Percentiles rank a stretch among this genome's conserved stretches.
These are phyloP conservation scores for Nettapus auritus DNA, from an alignment of 2,113 vertebrate genomes.

Conservation along the genomic window DNA sequence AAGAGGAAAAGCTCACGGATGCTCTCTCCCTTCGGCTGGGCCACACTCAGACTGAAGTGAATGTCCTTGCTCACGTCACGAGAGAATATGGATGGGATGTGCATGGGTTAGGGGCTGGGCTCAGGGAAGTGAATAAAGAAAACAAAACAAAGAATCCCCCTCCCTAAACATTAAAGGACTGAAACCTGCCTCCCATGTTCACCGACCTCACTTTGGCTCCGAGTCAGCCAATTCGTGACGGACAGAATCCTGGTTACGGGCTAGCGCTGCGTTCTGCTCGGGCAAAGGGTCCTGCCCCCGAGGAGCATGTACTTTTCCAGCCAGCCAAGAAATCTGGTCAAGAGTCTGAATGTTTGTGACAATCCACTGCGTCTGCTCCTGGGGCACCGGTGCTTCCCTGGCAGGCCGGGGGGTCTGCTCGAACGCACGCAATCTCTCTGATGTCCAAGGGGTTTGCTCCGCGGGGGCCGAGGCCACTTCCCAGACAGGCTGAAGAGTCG, in stretches of 20 bases:
- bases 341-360: constrained; percentile 75
- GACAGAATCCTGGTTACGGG: constrained; percentile 78
- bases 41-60: constrained; percentile 61
- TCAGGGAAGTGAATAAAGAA: constrained; percentile 65
- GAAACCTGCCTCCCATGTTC: constrained; percentile 74
- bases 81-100: constrained; percentile 72
- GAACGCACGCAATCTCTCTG: constrained; percentile 73
- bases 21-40: constrained; percentile 68
- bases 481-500: constrained; percentile 67
- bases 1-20: constrained; percentile 63
- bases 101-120: constrained; percentile 59
- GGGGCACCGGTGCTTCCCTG: constrained; percentile 68
- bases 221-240: constrained; percentile 78
- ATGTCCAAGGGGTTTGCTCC: constrained; percentile 78
- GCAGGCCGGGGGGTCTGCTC: constrained; percentile 77
- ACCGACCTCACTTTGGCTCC: constrained; percentile 79
- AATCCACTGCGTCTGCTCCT: constrained; percentile 69
- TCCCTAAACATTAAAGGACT: constrained; percentile 72
- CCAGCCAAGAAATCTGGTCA: constrained; percentile 78
- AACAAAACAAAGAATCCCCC: constrained; percentile 60
- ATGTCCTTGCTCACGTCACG: constrained; percentile 67
- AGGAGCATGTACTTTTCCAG: constrained; percentile 75
- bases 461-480: constrained; percentile 57
- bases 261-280: constrained; percentile 77
- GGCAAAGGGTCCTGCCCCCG: constrained; percentile 78